Evolutionary conservation across 2,797 vertebrate genomes (phyloP).

Genomic region (Kryptolebias ocellatus): DNA sequence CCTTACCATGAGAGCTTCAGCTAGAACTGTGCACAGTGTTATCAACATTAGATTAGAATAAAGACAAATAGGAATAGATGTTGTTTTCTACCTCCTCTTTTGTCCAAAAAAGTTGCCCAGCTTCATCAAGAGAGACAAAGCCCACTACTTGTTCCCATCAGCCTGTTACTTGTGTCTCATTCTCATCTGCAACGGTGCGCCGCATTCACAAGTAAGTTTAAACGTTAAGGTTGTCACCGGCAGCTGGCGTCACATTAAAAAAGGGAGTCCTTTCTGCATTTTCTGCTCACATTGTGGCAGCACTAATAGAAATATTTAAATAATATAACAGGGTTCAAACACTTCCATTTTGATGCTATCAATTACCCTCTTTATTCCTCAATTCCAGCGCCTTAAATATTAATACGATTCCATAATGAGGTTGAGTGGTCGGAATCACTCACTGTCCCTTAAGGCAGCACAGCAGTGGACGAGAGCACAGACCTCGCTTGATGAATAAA

Average conservation of each 20-base stretch:
- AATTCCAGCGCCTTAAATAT: conserved; percentile 84
- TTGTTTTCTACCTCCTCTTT: conserved; percentile 34
- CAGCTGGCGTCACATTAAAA: conserved; percentile 3
- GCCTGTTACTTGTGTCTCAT: conserved; percentile 40
- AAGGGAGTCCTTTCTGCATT: conserved; percentile 40
- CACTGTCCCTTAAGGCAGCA: conserved; percentile 83
- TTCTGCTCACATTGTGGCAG: conserved; percentile 55
- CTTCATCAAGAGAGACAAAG: conserved; percentile 33
- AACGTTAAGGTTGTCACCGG: conserved; percentile 6
- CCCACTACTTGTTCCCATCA: conserved; percentile 35
- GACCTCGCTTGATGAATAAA: conserved; percentile 82
- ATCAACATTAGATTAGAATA: conserved; percentile 53
- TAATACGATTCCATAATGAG: conserved; percentile 86
- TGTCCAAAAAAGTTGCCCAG: conserved; percentile 30
- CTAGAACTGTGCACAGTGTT: conserved; percentile 32
- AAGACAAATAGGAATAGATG: conserved; percentile 52
- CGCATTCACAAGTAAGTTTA: too few species aligned
- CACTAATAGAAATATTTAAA: conserved; percentile 70
- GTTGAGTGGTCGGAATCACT: conserved; percentile 85
- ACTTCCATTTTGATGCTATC: conserved; percentile 81
- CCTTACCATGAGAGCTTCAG: conserved; percentile 46
- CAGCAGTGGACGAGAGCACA: conserved; percentile 75
- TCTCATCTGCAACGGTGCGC: neutral
- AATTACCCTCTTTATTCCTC: conserved; percentile 85
- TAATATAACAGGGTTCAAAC: conserved; percentile 76